Base-by-base conservation (phyloP, 1,140 invertebrate species). In the Drosophila saltans region DNA sequence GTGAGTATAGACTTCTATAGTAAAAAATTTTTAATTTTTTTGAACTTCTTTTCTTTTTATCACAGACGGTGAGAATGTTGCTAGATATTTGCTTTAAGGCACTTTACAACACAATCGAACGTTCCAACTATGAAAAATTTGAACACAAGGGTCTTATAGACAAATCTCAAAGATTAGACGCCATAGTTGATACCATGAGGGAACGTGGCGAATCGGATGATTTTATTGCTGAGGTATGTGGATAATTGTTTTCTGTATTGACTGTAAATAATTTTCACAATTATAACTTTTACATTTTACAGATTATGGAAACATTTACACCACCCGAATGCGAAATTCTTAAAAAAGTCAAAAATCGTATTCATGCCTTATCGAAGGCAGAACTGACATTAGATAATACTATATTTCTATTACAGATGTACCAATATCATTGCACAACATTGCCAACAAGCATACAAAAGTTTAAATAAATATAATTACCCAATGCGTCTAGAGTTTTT, bases 101-200 rank as follows among this genome's bases (percentile, higher is more conserved):
- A 8, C 85, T 97, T 11, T 96, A 95, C 90, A 97, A 97, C 93
- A 93, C 93, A 30, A 93, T 95, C 70, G 93, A 93, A 2, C 93
- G 95, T 58, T 94, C 94, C 48, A 94, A 94, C 52, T 93, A 94
- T 81, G 95, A 96, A 88, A 93, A 93, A 36, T 91, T 81, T 7
- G 93, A 93, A 62, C 96, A 97, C 91, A 95, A 95, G 80, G 94
- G 97, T 36, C 94, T 98, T 67, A 95, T 98, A 60, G 97, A 97
- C 77, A 98, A 98, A 92, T 95, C 97, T 72, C 95, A 97, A 73
- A 93, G 96, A 77, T 95, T 98, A 65, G 96, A 97, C 78, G 95
- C 95, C 30, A 95, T 98, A 55, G 94, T 96, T 52, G 94, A 95
- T 75, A 95, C 95, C 65, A 95, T 98, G 92, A 95, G 95, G 77